phyloP scores from a whole-genome alignment of 2,888 invertebrate genomes.

The Oxytorus armatus region DNA sequence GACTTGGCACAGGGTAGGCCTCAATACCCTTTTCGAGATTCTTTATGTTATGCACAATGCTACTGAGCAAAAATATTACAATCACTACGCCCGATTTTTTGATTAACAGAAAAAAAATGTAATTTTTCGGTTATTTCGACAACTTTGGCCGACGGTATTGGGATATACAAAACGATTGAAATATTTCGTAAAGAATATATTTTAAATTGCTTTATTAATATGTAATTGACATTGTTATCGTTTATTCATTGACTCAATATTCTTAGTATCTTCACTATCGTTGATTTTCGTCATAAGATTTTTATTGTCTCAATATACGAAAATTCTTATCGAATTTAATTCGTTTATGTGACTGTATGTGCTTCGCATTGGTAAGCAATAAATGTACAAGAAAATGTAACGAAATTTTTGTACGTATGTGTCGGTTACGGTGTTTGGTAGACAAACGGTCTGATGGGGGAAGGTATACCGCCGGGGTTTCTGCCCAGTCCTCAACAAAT shows the following conservation, averaged over 20 bases:
- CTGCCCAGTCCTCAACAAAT: conserved; percentile 86
- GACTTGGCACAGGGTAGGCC: too few species aligned
- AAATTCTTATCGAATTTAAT: conserved; percentile 17
- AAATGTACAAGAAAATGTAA: conserved; percentile 49
- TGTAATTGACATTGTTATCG: neutral
- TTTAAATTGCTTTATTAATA: neutral
- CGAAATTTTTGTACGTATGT: conserved; percentile 69
- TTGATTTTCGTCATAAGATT: neutral
- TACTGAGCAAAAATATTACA: too few species aligned
- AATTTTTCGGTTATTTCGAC: too few species aligned
- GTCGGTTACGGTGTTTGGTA: conserved; percentile 83
- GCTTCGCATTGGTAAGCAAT: conserved; percentile 10
- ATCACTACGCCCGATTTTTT: too few species aligned
- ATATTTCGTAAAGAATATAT: neutral
- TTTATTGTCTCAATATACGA: neutral
- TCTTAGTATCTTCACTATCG: conserved; percentile 10
- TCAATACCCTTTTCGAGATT: too few species aligned
- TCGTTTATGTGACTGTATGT: conserved; percentile 13
- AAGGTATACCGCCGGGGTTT: conserved; percentile 85
- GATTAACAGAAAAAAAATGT: too few species aligned
- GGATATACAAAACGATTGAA: neutral
- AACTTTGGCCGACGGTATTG: too few species aligned
- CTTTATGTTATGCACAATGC: too few species aligned
- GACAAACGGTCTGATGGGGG: conserved; percentile 84
- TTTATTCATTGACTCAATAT: conserved; percentile 18